phyloP scores from a whole-genome alignment of 2,797 vertebrate species.

The Hemitrygon akajei region DNA sequence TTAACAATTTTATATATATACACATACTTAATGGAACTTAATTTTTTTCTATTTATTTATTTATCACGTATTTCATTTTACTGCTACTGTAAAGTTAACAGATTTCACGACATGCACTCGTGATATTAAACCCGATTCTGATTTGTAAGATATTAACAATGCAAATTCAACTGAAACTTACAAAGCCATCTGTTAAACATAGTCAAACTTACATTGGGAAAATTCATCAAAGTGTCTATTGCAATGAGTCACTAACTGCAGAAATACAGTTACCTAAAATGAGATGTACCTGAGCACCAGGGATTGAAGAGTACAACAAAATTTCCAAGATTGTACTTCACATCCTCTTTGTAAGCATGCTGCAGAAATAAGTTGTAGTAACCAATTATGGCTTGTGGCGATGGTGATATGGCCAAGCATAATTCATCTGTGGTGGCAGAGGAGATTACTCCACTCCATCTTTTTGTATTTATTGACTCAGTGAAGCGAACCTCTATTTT shows the following conservation, averaged over 20 bases:
- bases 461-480: not conserved
- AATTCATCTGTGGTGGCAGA: not conserved
- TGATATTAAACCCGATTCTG: too few species aligned
- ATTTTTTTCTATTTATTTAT: too few species aligned
- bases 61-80: too few species aligned
- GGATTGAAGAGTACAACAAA: constrained; percentile 22
- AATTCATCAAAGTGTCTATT: not conserved
- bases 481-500: not conserved
- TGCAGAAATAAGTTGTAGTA: not conserved
- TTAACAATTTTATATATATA: too few species aligned
- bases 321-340: not conserved
- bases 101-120: too few species aligned
- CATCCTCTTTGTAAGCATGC: not conserved
- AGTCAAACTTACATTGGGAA: not conserved
- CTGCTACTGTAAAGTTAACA: too few species aligned
- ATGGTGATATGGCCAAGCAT: not conserved
- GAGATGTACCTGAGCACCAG: constrained; percentile 27
- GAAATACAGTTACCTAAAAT: not conserved
- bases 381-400: constrained; percentile 30
- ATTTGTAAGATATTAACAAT: not conserved
- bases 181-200: not conserved
- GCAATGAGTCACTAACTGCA: too few species aligned
- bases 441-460: not conserved
- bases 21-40: too few species aligned
- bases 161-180: not conserved